These are phyloP conservation scores for Muntiacus muntjak DNA, from an alignment of 2,113 vertebrate genomes.

Conservation along the genomic window DNA sequence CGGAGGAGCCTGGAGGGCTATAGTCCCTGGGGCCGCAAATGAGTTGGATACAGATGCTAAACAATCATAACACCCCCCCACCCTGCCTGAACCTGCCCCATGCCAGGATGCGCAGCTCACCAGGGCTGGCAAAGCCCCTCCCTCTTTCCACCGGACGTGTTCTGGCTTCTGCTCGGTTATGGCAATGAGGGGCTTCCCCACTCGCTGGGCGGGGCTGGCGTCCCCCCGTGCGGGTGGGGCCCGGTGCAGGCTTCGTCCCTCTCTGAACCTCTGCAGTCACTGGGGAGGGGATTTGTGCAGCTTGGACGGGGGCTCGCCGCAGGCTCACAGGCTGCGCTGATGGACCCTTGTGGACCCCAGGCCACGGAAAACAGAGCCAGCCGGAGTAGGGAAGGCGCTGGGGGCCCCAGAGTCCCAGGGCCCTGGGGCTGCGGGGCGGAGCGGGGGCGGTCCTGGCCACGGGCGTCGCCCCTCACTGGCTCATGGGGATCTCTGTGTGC, in stretches of 20 bases:
- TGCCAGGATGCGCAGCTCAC: background rate
- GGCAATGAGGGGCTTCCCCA: background rate
- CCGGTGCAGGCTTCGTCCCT: background rate
- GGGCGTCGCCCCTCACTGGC: rapidly evolving
- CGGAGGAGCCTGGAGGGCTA: background rate
- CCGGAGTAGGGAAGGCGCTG: background rate
- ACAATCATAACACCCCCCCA: background rate
- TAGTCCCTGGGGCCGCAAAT: background rate
- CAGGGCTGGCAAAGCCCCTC: rapidly evolving
- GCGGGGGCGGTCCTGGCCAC: background rate
- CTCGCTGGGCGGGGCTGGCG: rapidly evolving
- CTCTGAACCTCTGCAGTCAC: background rate
- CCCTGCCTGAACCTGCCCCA: background rate
- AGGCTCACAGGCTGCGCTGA: background rate
- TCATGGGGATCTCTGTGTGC: background rate
- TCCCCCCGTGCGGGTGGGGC: background rate
- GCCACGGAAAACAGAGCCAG: background rate
- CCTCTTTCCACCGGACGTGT: rapidly evolving
- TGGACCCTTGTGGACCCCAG: background rate
- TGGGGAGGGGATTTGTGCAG: rapidly evolving
- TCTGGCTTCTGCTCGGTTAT: too few species aligned
- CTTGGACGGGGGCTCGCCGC: rapidly evolving
- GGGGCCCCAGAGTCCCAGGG: background rate
- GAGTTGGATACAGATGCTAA: background rate
- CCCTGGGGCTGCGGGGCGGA: background rate